Evolutionary conservation across 2,797 vertebrate genomes (phyloP), one percentile per base, ranked within the genome.

Genomic region (Myotis vivesi): DNA sequence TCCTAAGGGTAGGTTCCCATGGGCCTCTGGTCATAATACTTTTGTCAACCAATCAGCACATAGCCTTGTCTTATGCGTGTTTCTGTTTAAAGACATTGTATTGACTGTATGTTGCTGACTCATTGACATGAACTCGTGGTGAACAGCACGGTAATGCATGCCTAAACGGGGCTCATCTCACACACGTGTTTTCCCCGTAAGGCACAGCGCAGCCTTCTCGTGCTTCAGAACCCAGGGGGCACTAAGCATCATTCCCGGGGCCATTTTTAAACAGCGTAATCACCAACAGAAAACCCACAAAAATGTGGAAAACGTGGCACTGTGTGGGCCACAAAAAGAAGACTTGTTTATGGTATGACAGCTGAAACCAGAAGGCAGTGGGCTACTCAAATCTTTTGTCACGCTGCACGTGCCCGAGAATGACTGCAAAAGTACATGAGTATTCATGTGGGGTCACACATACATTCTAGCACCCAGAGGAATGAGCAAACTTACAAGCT

Each of bases 361-460:
- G 13, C 28, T 57, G 49, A 20, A 30, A 36, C 30, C 15, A 30
- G 23, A 55, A n/a, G 41, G 57, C 57, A 30, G 46, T 1, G 76
- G 51, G 13, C 17, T 2, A 5, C 49, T 28, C 33, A 19, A 8
- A 4, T 5, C 6, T 44, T 30, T 9, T 28, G 41, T 22, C 17
- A 2, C 73, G 1, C 8, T 36, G 55, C 30, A 57, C 30, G 0
- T 0, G 10, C 30, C 28, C 1, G 4, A 22, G 44, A 8, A 30
- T 3, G 36, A 19, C 9, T 0, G 22, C 53, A 19, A 8, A 55
- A 23, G 38, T 1, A 11, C 49, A 1, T 16, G 44, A 28, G 16
- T 0, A 3, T 33, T 25, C 1, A 0, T 22, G 3, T 19, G 16
- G 44, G 36, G 10, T 16, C 17, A 9, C 53, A 64, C 4, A 3